Evolutionary conservation across 1,140 invertebrate genomes (phyloP).

Genomic region (Neodiprion lecontei): DNA sequence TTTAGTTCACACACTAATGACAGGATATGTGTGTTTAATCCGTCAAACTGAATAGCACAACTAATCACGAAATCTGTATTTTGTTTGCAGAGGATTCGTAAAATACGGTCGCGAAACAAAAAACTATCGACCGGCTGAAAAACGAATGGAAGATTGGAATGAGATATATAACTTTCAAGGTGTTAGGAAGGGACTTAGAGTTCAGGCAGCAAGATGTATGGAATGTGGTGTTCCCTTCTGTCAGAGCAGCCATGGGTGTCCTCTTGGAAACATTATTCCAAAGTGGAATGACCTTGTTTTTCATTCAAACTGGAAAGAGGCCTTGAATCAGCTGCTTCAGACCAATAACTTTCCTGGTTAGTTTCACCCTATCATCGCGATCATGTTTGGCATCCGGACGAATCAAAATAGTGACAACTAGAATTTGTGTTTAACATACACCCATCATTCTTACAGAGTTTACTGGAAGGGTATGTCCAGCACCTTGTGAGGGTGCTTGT

Average conservation of each 20-base stretch:
- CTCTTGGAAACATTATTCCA: constrained; percentile 97
- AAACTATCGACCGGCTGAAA: constrained; percentile 83
- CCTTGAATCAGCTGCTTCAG: constrained; percentile 93
- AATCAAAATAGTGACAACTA: background rate
- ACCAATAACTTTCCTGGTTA: constrained; percentile 97
- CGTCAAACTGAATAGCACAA: background rate
- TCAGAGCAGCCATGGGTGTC: constrained; percentile 96
- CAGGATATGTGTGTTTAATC: background rate
- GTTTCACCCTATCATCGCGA: constrained; percentile 10
- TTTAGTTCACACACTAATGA: constrained; percentile 1
- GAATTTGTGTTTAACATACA: constrained; percentile 15
- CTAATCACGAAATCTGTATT: background rate
- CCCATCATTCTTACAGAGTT: constrained; percentile 76
- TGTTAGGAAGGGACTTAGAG: constrained; percentile 85
- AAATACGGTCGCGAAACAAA: constrained; percentile 91
- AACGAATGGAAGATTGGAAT: constrained; percentile 92
- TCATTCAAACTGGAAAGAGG: constrained; percentile 95
- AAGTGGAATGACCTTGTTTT: constrained; percentile 99
- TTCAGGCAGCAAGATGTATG: constrained; percentile 98
- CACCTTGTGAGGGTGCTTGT: constrained; percentile 98
- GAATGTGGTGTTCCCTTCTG: constrained; percentile 99
- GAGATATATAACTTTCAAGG: constrained; percentile 92
- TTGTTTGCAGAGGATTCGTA: constrained; percentile 82
- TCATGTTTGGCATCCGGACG: background rate
- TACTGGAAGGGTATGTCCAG: constrained; percentile 97